phyloP scores from a whole-genome alignment of 2,113 vertebrate species.

The Eurypyga helias region DNA sequence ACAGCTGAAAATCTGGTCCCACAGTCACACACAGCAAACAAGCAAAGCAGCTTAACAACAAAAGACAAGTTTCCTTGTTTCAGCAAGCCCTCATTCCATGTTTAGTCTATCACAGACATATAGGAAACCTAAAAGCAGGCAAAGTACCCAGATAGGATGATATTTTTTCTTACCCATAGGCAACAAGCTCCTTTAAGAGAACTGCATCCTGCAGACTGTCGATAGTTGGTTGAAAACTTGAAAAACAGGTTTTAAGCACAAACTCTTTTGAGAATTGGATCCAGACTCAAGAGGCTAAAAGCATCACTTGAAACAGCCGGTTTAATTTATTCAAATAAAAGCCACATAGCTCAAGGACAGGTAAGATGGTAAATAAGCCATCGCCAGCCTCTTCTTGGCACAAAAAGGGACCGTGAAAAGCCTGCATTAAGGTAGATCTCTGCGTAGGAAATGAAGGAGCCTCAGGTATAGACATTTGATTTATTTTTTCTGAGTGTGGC shows the following conservation, averaged over 20 bases:
- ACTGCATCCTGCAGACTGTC: not conserved
- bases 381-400: not conserved
- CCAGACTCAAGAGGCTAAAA: constrained; percentile 51
- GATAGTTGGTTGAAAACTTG: constrained; percentile 60
- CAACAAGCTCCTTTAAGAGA: constrained; percentile 28
- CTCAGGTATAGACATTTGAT: constrained; percentile 26
- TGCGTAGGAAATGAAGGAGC: constrained; percentile 6
- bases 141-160: not conserved
- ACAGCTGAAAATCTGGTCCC: not conserved
- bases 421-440: not conserved
- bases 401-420: not conserved
- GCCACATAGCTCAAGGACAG: not conserved
- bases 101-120: not conserved
- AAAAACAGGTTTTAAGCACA: constrained; percentile 71
- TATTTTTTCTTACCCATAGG: constrained; percentile 67
- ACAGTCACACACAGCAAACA: not conserved
- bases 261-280: constrained; percentile 56
- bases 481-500: constrained; percentile 61
- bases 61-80: not conserved
- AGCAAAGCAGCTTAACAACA: not conserved
- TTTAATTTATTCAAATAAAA: constrained; percentile 66
- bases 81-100: not conserved
- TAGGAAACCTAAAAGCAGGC: not conserved
- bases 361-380: constrained; percentile 35
- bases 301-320: constrained; percentile 26